Conservation (phyloP, 2,113 vertebrate genomes). For the Natator depressus region DNA sequence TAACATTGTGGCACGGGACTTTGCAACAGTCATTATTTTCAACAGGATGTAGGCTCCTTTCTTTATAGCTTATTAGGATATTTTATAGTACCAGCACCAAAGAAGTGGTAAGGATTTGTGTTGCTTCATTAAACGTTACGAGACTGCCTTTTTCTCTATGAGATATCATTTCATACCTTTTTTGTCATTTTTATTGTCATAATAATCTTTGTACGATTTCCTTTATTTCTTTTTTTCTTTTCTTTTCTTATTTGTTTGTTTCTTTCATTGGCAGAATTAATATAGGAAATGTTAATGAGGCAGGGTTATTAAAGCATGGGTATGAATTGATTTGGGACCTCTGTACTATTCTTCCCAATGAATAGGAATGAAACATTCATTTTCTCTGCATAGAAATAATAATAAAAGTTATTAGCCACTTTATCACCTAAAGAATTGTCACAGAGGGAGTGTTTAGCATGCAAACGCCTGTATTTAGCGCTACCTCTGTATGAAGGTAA, state of each 20-base stretch:
- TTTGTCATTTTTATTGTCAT: constrained; percentile 73
- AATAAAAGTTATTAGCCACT: constrained; percentile 67
- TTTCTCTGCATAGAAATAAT: constrained; percentile 62
- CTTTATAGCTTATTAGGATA: constrained; percentile 25
- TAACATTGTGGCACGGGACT: not conserved
- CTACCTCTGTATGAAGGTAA: constrained; percentile 32
- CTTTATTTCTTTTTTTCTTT: constrained; percentile 25
- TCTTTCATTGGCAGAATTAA: constrained; percentile 58
- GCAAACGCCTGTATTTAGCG: constrained; percentile 28
- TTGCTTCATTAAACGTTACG: constrained; percentile 76
- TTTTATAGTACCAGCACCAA: constrained; percentile 54
- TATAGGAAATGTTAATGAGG: constrained; percentile 47
- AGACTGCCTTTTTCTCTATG: constrained; percentile 40
- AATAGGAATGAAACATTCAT: constrained; percentile 48
- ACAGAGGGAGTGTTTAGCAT: constrained; percentile 52
- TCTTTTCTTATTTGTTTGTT: constrained; percentile 22
- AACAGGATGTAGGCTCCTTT: constrained; percentile 18
- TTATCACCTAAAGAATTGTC: constrained; percentile 63
- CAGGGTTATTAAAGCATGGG: constrained; percentile 25
- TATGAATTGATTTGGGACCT: constrained; percentile 58
- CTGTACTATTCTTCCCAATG: constrained; percentile 47
- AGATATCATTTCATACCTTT: constrained; percentile 67
- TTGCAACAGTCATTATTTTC: constrained; percentile 4
- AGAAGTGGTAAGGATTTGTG: constrained; percentile 68
- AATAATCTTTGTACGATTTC: constrained; percentile 52